phyloP scores from a whole-genome alignment of 2,888 invertebrate genomes.

The Dryobota labecula region DNA sequence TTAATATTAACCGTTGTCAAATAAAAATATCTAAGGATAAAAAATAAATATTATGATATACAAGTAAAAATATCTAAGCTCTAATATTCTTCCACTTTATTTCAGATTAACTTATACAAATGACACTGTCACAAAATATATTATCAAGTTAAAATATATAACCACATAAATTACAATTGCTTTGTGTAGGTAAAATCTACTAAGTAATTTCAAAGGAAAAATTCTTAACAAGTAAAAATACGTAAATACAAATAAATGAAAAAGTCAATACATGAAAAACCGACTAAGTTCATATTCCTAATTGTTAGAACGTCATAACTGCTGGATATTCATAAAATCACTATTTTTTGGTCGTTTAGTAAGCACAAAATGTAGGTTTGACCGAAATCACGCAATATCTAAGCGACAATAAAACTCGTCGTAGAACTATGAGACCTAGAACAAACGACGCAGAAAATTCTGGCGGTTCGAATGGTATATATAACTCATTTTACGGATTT shows the following conservation, averaged over 20 bases:
- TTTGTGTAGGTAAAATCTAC: not conserved
- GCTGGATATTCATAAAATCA: not conserved
- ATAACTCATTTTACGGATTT: no score
- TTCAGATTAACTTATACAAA: not conserved
- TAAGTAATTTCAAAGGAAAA: not conserved
- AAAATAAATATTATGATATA: no score
- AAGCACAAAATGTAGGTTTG: constrained; percentile 5
- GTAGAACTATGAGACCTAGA: constrained; percentile 1
- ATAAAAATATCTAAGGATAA: no score
- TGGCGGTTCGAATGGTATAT: not conserved
- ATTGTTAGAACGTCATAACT: not conserved
- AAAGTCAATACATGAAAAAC: constrained; percentile 7
- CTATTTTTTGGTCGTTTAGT: constrained; percentile 10
- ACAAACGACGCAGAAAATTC: constrained; percentile 3
- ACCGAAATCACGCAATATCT: constrained; percentile 6
- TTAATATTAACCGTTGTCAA: no score
- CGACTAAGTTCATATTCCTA: constrained; percentile 5
- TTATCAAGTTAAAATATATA: not conserved
- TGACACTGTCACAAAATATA: not conserved
- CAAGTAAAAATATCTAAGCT: not conserved
- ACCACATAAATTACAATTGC: not conserved
- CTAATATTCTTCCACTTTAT: not conserved
- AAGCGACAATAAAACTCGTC: constrained; percentile 9
- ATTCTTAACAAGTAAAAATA: not conserved
- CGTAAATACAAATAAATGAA: not conserved